A percentile compares a stretch with the other conserved stretches of the same genome.
Conservation (phyloP, 2,888 invertebrate genomes). For the Leptinotarsa rubiginosa region DNA sequence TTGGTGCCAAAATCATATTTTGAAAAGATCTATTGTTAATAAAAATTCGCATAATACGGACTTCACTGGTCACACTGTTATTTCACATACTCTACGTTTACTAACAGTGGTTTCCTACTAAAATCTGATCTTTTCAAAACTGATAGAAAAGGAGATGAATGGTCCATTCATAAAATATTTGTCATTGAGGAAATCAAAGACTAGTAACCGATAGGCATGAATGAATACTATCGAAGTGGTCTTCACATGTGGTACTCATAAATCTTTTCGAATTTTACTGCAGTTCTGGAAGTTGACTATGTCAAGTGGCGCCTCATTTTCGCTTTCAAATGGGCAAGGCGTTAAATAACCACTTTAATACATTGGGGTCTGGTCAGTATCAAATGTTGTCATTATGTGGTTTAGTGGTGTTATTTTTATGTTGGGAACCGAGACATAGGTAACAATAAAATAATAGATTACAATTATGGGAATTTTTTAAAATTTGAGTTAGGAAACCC, state of each 20-base stretch:
- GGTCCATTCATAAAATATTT: neutral
- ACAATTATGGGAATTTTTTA: no score
- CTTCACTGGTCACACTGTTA: no score
- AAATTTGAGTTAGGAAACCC: no score
- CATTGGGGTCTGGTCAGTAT: constrained; percentile 21
- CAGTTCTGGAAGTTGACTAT: constrained; percentile 24
- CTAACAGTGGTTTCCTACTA: no score
- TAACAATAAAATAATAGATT: no score
- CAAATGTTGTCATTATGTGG: constrained; percentile 26
- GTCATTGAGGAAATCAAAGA: neutral
- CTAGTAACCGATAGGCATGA: constrained; percentile 17
- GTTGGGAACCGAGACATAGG: neutral
- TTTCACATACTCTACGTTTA: no score
- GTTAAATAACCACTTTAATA: constrained; percentile 33
- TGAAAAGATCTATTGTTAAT: no score
- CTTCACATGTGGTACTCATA: constrained; percentile 35
- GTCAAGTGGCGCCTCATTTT: constrained; percentile 38
- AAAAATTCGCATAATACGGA: no score
- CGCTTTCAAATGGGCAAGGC: constrained; percentile 32
- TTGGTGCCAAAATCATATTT: no score
- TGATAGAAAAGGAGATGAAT: neutral
- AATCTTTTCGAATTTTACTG: constrained; percentile 31
- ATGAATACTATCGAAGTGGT: constrained; percentile 18
- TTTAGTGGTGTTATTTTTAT: neutral
- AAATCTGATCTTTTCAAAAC: no score